phyloP scores from a whole-genome alignment of 2,888 invertebrate genomes.

The Schrankia costaestrigalis region DNA sequence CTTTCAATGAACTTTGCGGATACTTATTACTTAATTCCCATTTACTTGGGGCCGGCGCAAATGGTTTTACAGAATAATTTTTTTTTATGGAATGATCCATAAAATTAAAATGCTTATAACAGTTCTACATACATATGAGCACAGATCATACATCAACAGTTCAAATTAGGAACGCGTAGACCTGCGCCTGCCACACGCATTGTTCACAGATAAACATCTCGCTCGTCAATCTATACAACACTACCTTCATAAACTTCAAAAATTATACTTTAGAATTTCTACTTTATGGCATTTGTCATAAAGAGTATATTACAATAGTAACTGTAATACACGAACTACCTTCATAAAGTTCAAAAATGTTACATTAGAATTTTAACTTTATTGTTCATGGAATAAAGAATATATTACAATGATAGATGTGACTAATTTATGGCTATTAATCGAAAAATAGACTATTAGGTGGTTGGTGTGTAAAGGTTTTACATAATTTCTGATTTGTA shows the following conservation, averaged over 20 bases:
- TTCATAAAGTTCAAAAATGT: too few relatives aligned
- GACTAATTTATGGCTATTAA: slow-evolving; percentile 41
- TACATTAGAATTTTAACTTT: not conserved
- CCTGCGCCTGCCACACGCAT: slow-evolving; percentile 63
- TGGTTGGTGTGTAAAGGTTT: slow-evolving; percentile 42
- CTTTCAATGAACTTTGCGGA: too few relatives aligned
- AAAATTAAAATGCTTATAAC: slow-evolving; percentile 7
- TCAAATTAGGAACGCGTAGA: slow-evolving; percentile 41
- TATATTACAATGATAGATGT: slow-evolving; percentile 1
- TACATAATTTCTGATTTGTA: slow-evolving; percentile 45
- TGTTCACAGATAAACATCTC: slow-evolving; percentile 68
- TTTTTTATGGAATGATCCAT: not conserved
- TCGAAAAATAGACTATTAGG: slow-evolving; percentile 47
- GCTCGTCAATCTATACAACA: slow-evolving; percentile 60
- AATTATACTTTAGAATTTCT: too few relatives aligned
- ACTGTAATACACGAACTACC: too few relatives aligned
- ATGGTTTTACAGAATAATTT: not conserved
- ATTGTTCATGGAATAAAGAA: not conserved
- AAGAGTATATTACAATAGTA: slow-evolving; percentile 1
- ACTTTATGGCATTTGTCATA: not conserved
- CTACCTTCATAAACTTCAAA: slow-evolving; percentile 41
- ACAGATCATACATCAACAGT: slow-evolving; percentile 49
- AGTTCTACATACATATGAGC: slow-evolving; percentile 35
- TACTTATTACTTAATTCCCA: too few relatives aligned
- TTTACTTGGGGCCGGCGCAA: too few relatives aligned